Conservation (phyloP, 2,113 vertebrate species). For the Leucoraja erinaceus region DNA sequence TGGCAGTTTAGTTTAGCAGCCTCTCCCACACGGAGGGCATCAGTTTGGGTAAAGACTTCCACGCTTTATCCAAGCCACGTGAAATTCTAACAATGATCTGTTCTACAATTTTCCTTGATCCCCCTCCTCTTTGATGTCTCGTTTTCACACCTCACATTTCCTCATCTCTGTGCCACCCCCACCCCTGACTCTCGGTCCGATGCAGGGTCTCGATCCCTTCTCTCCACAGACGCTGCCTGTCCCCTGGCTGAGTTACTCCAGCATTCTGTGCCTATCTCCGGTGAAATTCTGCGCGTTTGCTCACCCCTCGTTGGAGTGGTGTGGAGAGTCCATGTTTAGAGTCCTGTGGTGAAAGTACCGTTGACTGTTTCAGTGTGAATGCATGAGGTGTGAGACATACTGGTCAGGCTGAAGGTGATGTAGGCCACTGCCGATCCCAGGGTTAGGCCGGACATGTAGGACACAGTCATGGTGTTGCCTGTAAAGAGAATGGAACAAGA, state of each 20-base stretch:
- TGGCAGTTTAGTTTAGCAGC: neutral
- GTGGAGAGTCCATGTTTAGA: conserved; percentile 52
- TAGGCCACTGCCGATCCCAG: conserved; percentile 87
- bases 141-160: no score
- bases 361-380: conserved; percentile 52
- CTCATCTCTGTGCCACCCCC: no score
- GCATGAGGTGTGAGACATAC: conserved; percentile 56
- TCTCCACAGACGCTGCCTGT: no score
- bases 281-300: conserved; percentile 22
- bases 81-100: neutral
- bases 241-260: no score
- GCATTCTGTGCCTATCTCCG: no score
- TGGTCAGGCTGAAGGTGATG: conserved; percentile 82
- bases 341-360: conserved; percentile 51
- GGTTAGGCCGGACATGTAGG: conserved; percentile 91
- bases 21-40: neutral
- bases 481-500: conserved; percentile 28
- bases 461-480: conserved; percentile 99
- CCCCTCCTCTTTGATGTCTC: no score
- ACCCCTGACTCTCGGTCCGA: no score
- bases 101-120: no score
- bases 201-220: no score
- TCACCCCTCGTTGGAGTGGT: conserved; percentile 12
- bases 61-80: conserved; percentile 5
- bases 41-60: neutral